Conservation (phyloP, 2,113 vertebrate genomes). For the Lathamus discolor region DNA sequence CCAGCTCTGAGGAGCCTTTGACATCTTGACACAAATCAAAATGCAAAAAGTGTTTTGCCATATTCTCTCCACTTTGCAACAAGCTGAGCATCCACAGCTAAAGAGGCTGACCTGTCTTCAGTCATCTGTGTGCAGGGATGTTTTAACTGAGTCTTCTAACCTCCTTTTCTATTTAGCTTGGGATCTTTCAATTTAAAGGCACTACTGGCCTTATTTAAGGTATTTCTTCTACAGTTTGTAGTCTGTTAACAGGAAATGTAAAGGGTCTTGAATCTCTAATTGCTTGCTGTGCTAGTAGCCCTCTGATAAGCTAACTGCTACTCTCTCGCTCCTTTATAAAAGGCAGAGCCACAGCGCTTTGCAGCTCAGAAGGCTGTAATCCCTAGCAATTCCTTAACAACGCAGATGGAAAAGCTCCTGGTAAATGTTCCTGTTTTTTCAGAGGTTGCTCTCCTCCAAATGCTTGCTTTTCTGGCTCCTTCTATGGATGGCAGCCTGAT, state of each 20-base stretch:
- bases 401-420: background rate
- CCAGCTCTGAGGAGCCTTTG: background rate
- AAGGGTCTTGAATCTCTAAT: background rate
- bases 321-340: background rate
- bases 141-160: background rate
- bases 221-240: background rate
- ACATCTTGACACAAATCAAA: background rate
- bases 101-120: background rate
- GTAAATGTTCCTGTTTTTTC: background rate
- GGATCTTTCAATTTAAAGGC: background rate
- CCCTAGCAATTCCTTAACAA: background rate
- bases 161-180: background rate
- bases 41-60: background rate
- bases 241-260: background rate
- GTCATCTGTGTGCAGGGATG: background rate
- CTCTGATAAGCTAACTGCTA: background rate
- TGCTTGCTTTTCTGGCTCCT: slow-evolving; percentile 28
- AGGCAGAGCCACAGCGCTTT: background rate
- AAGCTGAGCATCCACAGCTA: background rate
- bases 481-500: background rate
- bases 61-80: background rate
- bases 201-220: background rate
- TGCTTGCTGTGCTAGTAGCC: background rate
- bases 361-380: background rate
- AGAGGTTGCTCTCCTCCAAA: background rate